Evolutionary conservation across 2,113 vertebrate genomes (phyloP), one percentile per base, ranked within the genome.

Genomic region (Carollia perspicillata): DNA sequence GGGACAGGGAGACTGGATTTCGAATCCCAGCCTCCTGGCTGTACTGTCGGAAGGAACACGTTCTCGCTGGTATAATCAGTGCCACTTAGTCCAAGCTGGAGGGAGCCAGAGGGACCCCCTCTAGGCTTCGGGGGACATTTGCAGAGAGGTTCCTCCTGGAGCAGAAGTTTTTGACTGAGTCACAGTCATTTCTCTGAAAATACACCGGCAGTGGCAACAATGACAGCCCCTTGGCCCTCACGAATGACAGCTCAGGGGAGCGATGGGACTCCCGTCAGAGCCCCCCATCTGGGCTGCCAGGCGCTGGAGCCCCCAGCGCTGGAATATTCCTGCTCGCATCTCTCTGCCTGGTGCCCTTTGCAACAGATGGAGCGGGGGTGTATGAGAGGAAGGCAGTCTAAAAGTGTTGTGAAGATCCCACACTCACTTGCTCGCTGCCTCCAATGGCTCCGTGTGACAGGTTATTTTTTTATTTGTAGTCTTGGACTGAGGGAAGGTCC

Each of bases 351-450:
- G 28, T 97, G 96, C 95, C 97, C 97, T 42, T 3, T 90, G 63
- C 75, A 89, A 90, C 98, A 98, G 98, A 99, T 98, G 98, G 98
- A 93, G 97, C 97, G 97, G 97, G 95, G 98, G 98, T 98, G 98
- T 98, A 96, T 83, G 95, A 97, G 63, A 97, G 97, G 97, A 96
- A 98, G 94, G 33, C 44, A 97, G 40, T 97, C 98, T 97, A 2
- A 72, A 97, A 97, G 97, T 0, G 12, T 97, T 69, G 96, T 53
- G 3, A 63, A 87, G 95, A 96, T 95, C 96, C 72, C 85, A 89
- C 26, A 72, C 74, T 78, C 90, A 4, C 79, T 84, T 1, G 22
- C 33, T 92, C 14, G 18, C 33, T 69, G 95, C 96, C 94, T 96
- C 95, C 89, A 93, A 74, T 49, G 97, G 96, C 90, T 93, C 96